These are phyloP conservation scores for Nesidiocoris tenuis DNA, from an alignment of 2,888 invertebrate genomes.

Conservation along the genomic window DNA sequence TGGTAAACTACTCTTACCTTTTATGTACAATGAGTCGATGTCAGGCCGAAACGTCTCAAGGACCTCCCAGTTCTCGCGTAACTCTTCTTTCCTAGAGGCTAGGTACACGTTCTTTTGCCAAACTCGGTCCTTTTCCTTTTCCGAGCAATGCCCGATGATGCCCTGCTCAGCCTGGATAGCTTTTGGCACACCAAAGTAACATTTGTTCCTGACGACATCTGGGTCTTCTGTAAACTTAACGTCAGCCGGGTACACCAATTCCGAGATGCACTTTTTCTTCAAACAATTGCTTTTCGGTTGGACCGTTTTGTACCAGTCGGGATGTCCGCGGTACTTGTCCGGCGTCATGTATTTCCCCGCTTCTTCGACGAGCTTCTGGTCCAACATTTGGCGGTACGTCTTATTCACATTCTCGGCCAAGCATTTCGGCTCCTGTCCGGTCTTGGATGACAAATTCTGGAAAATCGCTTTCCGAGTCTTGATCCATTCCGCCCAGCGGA, in stretches of 20 bases:
- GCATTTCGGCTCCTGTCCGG: conserved; percentile 1
- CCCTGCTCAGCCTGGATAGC: conserved; percentile 18
- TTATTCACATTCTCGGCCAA: conserved; percentile 21
- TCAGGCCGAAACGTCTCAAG: conserved; percentile 35
- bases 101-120: conserved; percentile 6
- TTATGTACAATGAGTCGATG: conserved; percentile 21
- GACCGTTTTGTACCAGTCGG: conserved; percentile 28
- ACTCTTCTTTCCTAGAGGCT: conserved; percentile 10
- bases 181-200: conserved; percentile 28
- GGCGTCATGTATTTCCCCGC: conserved; percentile 8
- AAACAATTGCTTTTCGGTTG: conserved; percentile 11
- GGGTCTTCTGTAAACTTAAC: conserved; percentile 22
- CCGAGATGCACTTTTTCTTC: conserved; percentile 4
- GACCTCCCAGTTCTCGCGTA: conserved; percentile 12
- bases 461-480: neutral
- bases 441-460: conserved; percentile 12
- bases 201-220: conserved; percentile 12
- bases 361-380: conserved; percentile 32
- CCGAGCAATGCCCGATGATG: neutral
- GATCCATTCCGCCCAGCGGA: conserved; percentile 24
- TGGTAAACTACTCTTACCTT: too few species aligned
- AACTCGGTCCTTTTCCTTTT: neutral
- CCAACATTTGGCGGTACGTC: conserved; percentile 11
- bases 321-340: conserved; percentile 31
- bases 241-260: conserved; percentile 17